Conservation (phyloP, 1,140 invertebrate species). For the Hypsibius dujardini region DNA sequence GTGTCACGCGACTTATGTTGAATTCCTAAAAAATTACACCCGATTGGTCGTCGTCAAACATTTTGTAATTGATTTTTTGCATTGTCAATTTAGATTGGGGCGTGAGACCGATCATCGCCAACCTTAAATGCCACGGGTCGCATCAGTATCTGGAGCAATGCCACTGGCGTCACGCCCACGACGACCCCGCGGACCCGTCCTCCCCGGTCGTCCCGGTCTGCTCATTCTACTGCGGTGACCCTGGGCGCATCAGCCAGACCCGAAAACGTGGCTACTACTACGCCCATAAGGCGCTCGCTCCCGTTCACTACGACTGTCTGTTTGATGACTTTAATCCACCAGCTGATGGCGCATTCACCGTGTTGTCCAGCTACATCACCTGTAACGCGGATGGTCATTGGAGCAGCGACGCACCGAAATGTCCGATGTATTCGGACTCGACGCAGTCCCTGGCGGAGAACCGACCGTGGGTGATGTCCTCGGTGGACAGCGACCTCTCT, state of each 20-base stretch:
- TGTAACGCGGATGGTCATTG: background rate
- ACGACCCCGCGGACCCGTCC: background rate
- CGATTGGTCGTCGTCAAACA: background rate
- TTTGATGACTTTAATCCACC: background rate
- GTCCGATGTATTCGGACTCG: background rate
- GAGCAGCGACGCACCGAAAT: background rate
- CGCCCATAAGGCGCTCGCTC: background rate
- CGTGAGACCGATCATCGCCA: background rate
- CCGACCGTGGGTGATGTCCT: background rate
- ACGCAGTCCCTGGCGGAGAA: background rate
- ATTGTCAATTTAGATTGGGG: background rate
- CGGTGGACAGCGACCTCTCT: background rate
- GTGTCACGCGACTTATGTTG: background rate
- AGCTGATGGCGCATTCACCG: background rate
- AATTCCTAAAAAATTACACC: background rate
- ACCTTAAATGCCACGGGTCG: background rate
- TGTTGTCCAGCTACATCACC: background rate
- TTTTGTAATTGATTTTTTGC: background rate
- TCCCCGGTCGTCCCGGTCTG: background rate
- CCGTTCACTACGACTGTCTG: background rate
- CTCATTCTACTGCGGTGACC: background rate
- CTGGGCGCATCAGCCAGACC: background rate
- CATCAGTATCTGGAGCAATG: background rate
- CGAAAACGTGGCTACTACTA: too few species aligned
- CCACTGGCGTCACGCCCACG: background rate